Evolutionary conservation across 2,113 vertebrate genomes (phyloP), one percentile per base, ranked within the genome.

Genomic region (Oreochromis spilurus): DNA sequence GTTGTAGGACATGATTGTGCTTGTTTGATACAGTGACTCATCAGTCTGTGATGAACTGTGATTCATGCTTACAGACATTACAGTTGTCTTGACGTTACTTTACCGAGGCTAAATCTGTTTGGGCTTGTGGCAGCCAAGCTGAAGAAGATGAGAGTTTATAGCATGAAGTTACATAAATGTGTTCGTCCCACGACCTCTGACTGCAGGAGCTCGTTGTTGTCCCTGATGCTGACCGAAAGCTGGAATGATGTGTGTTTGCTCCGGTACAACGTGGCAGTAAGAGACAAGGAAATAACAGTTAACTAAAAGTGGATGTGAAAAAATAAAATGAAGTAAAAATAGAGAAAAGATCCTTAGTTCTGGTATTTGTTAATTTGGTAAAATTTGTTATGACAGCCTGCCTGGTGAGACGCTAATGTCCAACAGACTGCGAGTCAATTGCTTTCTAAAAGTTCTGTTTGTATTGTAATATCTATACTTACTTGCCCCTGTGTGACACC

Each of bases 361-460:
- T 62, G 29, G 29, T 62, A 36, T 6, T 62, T 62, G 16, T 11
- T 62, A 62, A 62, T 62, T 62, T 62, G 3, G 34, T 36, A 7
- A 36, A 36, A 36, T 36, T 36, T 36, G 34, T 36, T 36, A 36
- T 36, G 34, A 36, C 34, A 36, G 34, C 34, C 34, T 36, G 34
- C 34, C 34, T 36, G 34, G 29, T 62, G 0, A 62, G 29, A 19
- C 5, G 8, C 4, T 11, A 2, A 34, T 38, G 36, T 38, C 9
- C 9, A 62, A 62, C 0, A 2, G 58, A 34, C 58, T 6, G 57
- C 5, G 26, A 0, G 57, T 19, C 16, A 19, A 11, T 1, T 62
- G 0, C 58, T 34, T 19, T 62, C 16, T 62, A 34, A 19, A 62
- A 62, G 29, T 62, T 0, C 9, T 60, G 29, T 60, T 34, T 0